Conservation (phyloP, 23 tunicate genomes). For the Ciona savignyi region DNA sequence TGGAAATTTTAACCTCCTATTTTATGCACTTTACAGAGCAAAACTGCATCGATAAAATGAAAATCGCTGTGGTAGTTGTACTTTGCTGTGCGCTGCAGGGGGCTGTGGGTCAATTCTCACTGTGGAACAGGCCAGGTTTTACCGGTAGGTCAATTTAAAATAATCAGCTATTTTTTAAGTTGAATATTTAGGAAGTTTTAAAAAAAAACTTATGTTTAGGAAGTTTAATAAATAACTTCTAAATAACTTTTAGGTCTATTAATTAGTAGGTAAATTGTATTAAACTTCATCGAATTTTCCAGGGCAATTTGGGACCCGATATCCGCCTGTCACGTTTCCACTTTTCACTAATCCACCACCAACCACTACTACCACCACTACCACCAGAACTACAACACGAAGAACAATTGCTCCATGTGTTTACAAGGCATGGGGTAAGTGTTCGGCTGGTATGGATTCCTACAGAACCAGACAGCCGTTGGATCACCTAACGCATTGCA, state of each 20-base stretch:
- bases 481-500: background rate
- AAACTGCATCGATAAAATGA: background rate
- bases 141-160: background rate
- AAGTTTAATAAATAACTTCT: too few relatives aligned
- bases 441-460: background rate
- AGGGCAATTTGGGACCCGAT: constrained; percentile 1
- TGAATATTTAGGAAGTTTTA: too few relatives aligned
- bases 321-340: too few relatives aligned
- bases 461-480: background rate
- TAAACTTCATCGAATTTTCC: too few relatives aligned
- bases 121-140: background rate
- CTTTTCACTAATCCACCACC: too few relatives aligned
- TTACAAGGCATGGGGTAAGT: background rate
- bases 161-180: background rate
- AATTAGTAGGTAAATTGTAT: too few relatives aligned
- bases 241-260: too few relatives aligned
- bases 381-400: too few relatives aligned
- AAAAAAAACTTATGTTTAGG: too few relatives aligned
- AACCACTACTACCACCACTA: background rate
- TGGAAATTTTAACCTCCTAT: too few relatives aligned
- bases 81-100: background rate
- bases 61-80: background rate
- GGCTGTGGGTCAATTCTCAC: background rate
- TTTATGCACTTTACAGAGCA: background rate
- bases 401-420: background rate